Evolutionary conservation across 2,113 vertebrate genomes (phyloP).

Genomic region (Acrocephalus kingi): DNA sequence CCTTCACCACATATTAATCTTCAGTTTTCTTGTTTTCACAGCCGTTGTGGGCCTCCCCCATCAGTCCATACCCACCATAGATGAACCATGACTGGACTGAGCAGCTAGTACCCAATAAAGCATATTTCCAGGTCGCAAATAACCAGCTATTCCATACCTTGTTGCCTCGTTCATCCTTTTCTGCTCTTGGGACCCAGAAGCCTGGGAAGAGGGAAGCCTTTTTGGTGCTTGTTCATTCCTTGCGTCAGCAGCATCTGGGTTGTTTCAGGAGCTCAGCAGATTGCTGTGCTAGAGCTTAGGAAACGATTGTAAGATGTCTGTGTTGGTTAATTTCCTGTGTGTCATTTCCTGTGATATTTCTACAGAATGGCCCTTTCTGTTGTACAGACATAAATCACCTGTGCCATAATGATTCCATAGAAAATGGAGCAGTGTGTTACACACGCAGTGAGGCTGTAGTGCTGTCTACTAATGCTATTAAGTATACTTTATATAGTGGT

Average conservation of each 20-base stretch:
- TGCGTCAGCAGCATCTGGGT: slow-evolving; percentile 31
- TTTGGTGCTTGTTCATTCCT: background rate
- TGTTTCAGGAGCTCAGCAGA: slow-evolving; percentile 44
- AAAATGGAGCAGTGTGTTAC: background rate
- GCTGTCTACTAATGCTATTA: slow-evolving; percentile 17
- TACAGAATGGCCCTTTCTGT: slow-evolving; percentile 42
- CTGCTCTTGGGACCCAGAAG: background rate
- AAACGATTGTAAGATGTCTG: slow-evolving; percentile 48
- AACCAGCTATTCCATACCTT: background rate
- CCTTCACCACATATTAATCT: background rate
- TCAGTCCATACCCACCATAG: background rate
- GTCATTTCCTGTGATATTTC: slow-evolving; percentile 62
- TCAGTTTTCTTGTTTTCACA: slow-evolving; percentile 2
- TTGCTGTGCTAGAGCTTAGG: slow-evolving; percentile 9
- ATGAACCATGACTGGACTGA: background rate
- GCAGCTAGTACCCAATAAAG: background rate
- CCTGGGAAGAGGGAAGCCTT: background rate
- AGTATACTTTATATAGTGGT: slow-evolving; percentile 11
- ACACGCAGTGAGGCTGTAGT: background rate
- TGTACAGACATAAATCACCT: slow-evolving; percentile 23
- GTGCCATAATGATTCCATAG: background rate
- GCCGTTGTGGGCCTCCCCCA: background rate
- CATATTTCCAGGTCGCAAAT: background rate
- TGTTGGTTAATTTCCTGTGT: slow-evolving; percentile 54
- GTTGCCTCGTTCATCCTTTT: background rate